A percentile compares a stretch with the other conserved stretches of the same genome.
Conservation (phyloP, 2,113 vertebrate species). For the Ploceus nigricollis region DNA sequence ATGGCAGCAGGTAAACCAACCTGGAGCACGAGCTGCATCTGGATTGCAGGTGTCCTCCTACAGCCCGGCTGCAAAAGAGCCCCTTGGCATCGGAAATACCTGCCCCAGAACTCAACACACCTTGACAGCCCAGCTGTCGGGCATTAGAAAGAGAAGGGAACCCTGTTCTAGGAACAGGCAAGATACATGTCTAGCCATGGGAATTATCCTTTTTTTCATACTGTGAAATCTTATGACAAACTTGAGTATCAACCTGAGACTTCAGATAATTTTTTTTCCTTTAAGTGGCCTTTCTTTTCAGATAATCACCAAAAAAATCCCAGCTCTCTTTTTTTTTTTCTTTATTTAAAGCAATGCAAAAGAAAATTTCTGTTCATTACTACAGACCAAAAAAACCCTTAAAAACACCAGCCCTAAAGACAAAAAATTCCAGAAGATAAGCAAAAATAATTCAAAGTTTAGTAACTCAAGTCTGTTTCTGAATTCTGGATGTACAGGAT, state of each 20-base stretch:
- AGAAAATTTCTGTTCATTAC: neutral
- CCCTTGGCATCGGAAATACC: rapidly evolving
- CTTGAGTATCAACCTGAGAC: neutral
- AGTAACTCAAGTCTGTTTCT: neutral
- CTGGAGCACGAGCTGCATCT: neutral
- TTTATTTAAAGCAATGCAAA: neutral
- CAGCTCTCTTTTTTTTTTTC: rapidly evolving
- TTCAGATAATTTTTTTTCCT: neutral
- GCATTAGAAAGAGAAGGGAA: neutral
- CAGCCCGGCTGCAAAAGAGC: neutral
- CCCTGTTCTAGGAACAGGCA: neutral
- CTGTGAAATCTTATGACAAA: neutral
- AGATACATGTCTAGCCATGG: neutral
- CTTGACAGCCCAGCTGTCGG: neutral
- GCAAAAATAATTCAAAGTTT: neutral
- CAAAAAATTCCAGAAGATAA: neutral
- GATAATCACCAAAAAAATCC: neutral
- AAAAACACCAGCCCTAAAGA: neutral
- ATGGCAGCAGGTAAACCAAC: neutral
- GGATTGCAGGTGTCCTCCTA: neutral
- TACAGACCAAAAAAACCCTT: neutral
- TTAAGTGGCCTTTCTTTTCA: neutral
- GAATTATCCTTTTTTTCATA: neutral
- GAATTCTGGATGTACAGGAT: neutral
- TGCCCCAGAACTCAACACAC: rapidly evolving